phyloP scores from a whole-genome alignment of 1,140 invertebrate genomes.

The Dendroctonus ponderosae region DNA sequence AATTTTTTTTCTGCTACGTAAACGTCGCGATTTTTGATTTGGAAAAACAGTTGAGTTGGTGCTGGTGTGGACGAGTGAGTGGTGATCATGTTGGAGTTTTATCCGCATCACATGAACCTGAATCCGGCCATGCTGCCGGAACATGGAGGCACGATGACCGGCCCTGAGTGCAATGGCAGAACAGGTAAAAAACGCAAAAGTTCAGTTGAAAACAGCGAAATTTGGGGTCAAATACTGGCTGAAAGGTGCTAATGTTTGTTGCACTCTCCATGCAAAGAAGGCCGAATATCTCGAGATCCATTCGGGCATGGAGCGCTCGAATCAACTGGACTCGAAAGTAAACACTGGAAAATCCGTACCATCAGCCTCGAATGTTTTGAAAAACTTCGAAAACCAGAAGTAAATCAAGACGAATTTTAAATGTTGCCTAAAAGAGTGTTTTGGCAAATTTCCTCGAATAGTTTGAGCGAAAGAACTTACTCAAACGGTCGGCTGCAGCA shows the following conservation, averaged over 20 bases:
- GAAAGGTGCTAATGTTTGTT: constrained; percentile 13
- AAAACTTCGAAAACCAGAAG: too few relatives aligned
- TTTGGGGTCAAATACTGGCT: background rate
- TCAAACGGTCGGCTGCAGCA: too few relatives aligned
- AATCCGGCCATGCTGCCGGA: constrained; percentile 55
- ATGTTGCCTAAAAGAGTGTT: background rate
- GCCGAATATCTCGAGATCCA: constrained; percentile 21
- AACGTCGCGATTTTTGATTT: constrained; percentile 4
- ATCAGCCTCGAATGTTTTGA: too few relatives aligned
- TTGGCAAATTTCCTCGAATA: too few relatives aligned
- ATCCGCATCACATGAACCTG: constrained; percentile 48
- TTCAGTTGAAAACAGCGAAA: background rate
- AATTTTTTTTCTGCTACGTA: constrained; percentile 15
- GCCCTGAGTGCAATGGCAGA: constrained; percentile 53
- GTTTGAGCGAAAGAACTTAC: too few relatives aligned
- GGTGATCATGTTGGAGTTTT: constrained; percentile 51
- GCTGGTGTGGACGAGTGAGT: background rate
- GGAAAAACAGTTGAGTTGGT: background rate
- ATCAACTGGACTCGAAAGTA: too few relatives aligned
- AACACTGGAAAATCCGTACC: too few relatives aligned
- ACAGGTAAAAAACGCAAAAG: constrained; percentile 48
- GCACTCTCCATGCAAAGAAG: constrained; percentile 1
- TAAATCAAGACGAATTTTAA: too few relatives aligned
- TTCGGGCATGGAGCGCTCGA: constrained; percentile 5
- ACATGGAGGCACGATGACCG: constrained; percentile 48